Base-by-base conservation (phyloP, 2,113 vertebrate species). In the Anguilla japonica region DNA sequence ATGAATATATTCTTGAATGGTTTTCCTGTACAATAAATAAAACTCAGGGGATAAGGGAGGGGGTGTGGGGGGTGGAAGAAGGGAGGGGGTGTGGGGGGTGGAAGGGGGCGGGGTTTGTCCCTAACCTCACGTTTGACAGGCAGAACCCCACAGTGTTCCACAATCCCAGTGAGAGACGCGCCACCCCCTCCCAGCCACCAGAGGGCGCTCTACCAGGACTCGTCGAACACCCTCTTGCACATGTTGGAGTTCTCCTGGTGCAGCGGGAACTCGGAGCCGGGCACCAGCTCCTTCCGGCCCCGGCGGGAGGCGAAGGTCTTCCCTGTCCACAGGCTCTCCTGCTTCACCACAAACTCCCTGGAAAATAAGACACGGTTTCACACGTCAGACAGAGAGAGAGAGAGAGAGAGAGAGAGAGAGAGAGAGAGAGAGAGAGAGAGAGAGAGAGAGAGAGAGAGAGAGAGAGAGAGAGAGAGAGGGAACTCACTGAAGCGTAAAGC, bases 211-310 rank as follows among this genome's bases (percentile, higher is more conserved):
- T 96, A 96, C 93, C 93, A 95, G 90, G 94, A 95, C 0, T 94
- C 91, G 56, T 95, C 92, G 0, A 98, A 97, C 85, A 97, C 97
- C 88, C 88, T 93, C 87, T 94, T 98, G 95, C 98, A 99, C 98
- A 98, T 99, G 91, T 98, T 94, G 0, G 98, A 98, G 94, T 99
- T 99, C 87, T 99, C 98, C 90, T 97, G 97, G 89, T 99, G 98
- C 83, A 99, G 97, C 15, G 98, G 98, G 87, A 97, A 97, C 46
- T 99, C 98, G 0, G 97, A 98, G 43, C 98, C 98, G 0, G 95
- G 88, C 14, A 98, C 0, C 0, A 92, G 88, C 29, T 88, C 91
- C 89, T 94, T 95, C 87, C 89, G 97, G 83, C 93, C 94, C 87
- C 89, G 96, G 13, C 87, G 93, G 0, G 94, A 95, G 39, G 92